Conservation (phyloP, 2,797 vertebrate species). For the Sebastes matsubarae region DNA sequence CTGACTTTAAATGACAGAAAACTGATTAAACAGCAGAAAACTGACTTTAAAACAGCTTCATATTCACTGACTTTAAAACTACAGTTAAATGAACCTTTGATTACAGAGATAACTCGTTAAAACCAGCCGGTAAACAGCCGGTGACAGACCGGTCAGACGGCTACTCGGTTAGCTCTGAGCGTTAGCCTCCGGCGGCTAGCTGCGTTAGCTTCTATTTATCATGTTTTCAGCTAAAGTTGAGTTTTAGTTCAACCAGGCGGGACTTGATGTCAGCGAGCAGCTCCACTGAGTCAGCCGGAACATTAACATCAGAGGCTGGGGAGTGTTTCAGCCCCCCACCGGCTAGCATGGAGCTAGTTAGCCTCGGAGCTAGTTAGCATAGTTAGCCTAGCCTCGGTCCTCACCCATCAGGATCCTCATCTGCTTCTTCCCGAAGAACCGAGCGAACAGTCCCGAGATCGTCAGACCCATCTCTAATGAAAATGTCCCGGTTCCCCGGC, state of each 20-base stretch:
- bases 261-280: accelerated
- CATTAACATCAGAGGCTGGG: neutral
- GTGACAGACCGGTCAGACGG: neutral
- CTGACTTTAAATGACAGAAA: neutral
- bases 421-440: slow-evolving; percentile 89
- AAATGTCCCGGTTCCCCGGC: neutral
- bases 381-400: slow-evolving; percentile 10
- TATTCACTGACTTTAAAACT: no score
- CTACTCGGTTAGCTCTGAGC: neutral
- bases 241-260: accelerated
- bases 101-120: no score
- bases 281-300: accelerated
- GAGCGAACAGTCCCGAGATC: slow-evolving; percentile 85
- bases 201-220: neutral
- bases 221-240: neutral
- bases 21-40: no score
- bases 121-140: no score
- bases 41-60: no score
- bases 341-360: neutral
- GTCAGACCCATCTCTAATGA: slow-evolving; percentile 80
- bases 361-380: slow-evolving; percentile 1
- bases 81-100: no score
- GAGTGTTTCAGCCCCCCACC: neutral
- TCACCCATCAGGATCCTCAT: slow-evolving; percentile 88
- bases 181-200: neutral